phyloP scores from a whole-genome alignment of 1,140 invertebrate species.

The Drosophila repleta region DNA sequence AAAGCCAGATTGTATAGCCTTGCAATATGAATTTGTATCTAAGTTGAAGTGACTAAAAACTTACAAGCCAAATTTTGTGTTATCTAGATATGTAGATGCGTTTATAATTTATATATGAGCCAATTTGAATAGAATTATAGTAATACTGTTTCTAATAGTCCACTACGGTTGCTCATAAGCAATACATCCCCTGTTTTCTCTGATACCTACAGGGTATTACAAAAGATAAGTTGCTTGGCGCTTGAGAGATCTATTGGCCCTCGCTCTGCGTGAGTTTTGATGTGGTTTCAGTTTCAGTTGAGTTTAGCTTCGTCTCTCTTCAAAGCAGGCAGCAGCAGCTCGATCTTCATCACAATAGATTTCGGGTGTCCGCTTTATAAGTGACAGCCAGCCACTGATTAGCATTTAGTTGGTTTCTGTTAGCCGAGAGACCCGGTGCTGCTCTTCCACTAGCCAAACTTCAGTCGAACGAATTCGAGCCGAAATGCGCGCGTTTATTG shows the following conservation, averaged over 20 bases:
- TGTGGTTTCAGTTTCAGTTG: constrained; percentile 67
- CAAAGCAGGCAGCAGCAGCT: constrained; percentile 12
- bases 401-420: constrained; percentile 81
- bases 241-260: constrained; percentile 31
- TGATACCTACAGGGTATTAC: not conserved
- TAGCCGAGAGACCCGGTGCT: constrained; percentile 67
- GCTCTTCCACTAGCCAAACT: not conserved
- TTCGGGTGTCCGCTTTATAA: constrained; percentile 55
- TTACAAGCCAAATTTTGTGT: too few relatives aligned
- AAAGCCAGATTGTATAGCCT: not conserved
- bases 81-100: too few relatives aligned
- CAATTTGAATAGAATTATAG: too few relatives aligned
- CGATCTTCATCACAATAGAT: constrained; percentile 34
- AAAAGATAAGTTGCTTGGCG: constrained; percentile 34
- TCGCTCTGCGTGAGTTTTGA: constrained; percentile 45
- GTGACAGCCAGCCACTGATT: constrained; percentile 69
- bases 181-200: not conserved
- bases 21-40: too few relatives aligned
- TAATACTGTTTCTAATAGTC: too few relatives aligned
- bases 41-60: too few relatives aligned
- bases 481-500: constrained; percentile 77
- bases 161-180: not conserved
- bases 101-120: too few relatives aligned
- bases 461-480: constrained; percentile 4
- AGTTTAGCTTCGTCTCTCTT: constrained; percentile 54